Conservation (phyloP, 2,113 vertebrate genomes). For the Oreochromis tanganicae region DNA sequence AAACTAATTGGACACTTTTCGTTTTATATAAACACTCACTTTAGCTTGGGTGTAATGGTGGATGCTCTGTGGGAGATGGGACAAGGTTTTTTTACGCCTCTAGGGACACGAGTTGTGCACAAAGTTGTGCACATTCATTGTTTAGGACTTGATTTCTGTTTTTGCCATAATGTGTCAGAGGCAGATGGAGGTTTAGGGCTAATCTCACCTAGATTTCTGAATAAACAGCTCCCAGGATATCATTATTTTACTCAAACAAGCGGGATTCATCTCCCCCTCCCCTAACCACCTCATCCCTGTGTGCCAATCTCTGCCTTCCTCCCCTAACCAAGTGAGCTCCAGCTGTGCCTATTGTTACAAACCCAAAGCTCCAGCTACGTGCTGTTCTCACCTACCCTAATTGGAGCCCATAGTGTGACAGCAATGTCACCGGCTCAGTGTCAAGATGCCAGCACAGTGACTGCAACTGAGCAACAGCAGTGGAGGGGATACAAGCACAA, state of each 20-base stretch:
- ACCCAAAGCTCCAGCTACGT: constrained; percentile 25
- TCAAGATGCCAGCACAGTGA: constrained; percentile 57
- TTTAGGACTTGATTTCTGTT: constrained; percentile 4
- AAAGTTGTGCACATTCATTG: not conserved
- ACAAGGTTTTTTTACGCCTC: not conserved
- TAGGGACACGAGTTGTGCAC: not conserved
- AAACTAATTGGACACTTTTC: not conserved
- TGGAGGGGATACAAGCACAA: constrained; percentile 17
- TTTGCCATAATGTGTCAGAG: not conserved
- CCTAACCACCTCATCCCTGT: not conserved
- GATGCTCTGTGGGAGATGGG: not conserved
- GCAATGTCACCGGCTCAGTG: constrained; percentile 56
- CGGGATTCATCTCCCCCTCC: not conserved
- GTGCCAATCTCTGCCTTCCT: constrained; percentile 21
- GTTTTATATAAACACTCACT: not conserved
- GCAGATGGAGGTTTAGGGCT: not conserved
- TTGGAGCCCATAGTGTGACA: constrained; percentile 63
- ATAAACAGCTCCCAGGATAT: constrained; percentile 42
- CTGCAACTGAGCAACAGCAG: constrained; percentile 34
- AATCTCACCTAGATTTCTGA: constrained; percentile 5
- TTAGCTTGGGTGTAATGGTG: not conserved
- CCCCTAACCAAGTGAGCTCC: constrained; percentile 24
- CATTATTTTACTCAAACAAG: constrained; percentile 45
- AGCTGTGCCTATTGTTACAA: constrained; percentile 44
- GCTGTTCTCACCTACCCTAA: constrained; percentile 60